Evolutionary conservation across 2,888 invertebrate genomes (phyloP).

Genomic region (Phaedon cochleariae): DNA sequence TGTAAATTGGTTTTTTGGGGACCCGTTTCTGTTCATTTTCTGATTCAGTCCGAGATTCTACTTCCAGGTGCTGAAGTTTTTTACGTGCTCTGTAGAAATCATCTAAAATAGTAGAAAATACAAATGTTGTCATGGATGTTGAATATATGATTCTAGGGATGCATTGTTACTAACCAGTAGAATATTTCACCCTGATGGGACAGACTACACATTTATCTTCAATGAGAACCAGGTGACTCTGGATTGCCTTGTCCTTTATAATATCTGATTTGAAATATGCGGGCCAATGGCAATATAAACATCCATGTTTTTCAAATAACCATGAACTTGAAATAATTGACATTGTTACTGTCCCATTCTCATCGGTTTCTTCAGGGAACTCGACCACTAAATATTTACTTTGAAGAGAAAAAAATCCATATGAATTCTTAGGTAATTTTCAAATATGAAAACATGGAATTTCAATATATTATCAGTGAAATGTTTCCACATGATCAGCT

Average conservation of each 20-base stretch:
- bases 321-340: conserved; percentile 16
- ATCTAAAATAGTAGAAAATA: too few species aligned
- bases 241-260: conserved; percentile 11
- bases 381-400: too few species aligned
- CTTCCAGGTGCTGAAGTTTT: conserved; percentile 8
- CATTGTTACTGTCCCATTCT: conserved; percentile 12
- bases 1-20: too few species aligned
- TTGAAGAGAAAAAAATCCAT: too few species aligned
- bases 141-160: too few species aligned
- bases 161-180: conserved; percentile 20
- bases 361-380: too few species aligned
- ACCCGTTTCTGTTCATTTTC: conserved; percentile 5
- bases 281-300: conserved; percentile 13
- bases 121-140: too few species aligned
- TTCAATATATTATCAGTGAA: too few species aligned
- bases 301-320: conserved; percentile 16
- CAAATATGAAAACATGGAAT: too few species aligned
- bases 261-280: conserved; percentile 1
- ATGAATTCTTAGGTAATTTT: too few species aligned
- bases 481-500: too few species aligned
- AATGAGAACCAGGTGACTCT: neutral
- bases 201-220: conserved; percentile 11
- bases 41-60: conserved; percentile 11
- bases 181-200: conserved; percentile 7
- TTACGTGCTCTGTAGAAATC: conserved; percentile 10